phyloP scores from a whole-genome alignment of 1,140 invertebrate genomes.

The Drepana arcuata region DNA sequence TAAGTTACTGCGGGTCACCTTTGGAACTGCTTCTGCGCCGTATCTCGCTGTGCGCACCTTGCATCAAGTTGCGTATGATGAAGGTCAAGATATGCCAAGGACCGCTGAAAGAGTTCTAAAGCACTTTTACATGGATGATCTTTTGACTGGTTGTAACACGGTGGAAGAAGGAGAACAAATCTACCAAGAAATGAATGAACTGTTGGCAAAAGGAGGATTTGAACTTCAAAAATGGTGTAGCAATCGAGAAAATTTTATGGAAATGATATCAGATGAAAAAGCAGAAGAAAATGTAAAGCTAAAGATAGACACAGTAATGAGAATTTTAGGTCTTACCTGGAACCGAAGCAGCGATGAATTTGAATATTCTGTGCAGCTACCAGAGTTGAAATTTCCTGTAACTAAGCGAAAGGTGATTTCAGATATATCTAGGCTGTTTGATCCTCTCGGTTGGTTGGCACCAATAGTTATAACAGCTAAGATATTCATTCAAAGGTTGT shows the following conservation, averaged over 20 bases:
- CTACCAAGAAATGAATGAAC: background rate
- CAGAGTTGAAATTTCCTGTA: slow-evolving; percentile 2
- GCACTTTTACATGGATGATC: slow-evolving; percentile 1
- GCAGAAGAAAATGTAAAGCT: background rate
- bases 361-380: slow-evolving; percentile 10
- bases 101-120: background rate
- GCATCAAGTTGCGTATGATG: background rate
- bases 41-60: slow-evolving; percentile 1
- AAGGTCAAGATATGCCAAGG: background rate
- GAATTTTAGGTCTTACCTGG: slow-evolving; percentile 17
- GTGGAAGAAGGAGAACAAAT: background rate
- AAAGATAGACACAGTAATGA: slow-evolving; percentile 11
- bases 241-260: background rate
- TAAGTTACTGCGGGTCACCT: background rate
- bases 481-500: slow-evolving; percentile 13
- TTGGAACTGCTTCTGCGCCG: slow-evolving; percentile 1
- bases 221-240: background rate
- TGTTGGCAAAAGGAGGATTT: background rate
- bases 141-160: background rate
- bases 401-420: slow-evolving; percentile 19
- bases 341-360: slow-evolving; percentile 10
- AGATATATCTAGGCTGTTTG: slow-evolving; percentile 12
- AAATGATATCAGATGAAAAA: background rate
- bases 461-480: slow-evolving; percentile 11
- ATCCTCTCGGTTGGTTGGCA: slow-evolving; percentile 15